A percentile compares a stretch with the other conserved stretches of the same genome.
Evolutionary conservation across 2,888 invertebrate genomes (phyloP).

Genomic region (Oasisia sp.): DNA sequence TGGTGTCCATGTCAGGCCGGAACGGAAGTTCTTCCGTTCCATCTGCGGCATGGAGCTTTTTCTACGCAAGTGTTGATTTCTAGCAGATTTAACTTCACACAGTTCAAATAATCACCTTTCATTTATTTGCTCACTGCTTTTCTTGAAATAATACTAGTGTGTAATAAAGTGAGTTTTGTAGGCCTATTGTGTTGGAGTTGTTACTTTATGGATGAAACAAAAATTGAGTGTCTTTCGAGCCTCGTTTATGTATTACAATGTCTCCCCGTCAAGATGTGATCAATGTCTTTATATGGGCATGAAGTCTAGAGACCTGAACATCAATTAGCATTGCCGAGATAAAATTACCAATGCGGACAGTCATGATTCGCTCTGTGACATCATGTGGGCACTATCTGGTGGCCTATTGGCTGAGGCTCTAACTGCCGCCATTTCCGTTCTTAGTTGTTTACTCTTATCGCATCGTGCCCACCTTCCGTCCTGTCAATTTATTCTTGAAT

Average conservation of each 20-base stretch:
- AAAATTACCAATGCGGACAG: not conserved
- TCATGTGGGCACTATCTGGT: not conserved
- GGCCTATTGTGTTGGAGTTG: not conserved
- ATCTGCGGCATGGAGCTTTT: too few relatives aligned
- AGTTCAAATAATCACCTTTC: not conserved
- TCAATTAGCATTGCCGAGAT: not conserved
- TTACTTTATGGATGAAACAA: not conserved
- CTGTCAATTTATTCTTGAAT: not conserved
- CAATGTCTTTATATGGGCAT: not conserved
- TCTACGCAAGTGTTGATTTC: too few relatives aligned
- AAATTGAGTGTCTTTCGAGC: conserved; percentile 7
- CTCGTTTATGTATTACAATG: not conserved
- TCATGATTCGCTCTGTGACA: not conserved
- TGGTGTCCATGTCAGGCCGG: too few relatives aligned
- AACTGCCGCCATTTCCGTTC: not conserved
- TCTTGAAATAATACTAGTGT: not conserved
- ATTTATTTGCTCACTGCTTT: not conserved
- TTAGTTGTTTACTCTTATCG: not conserved
- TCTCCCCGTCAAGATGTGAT: not conserved
- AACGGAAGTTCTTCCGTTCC: too few relatives aligned
- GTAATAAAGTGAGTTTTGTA: not conserved
- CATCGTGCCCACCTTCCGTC: not conserved
- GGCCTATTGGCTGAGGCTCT: not conserved
- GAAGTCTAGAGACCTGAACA: not conserved
- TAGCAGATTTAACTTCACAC: too few relatives aligned